phyloP scores from a whole-genome alignment of 2,888 invertebrate genomes.

The Melitaea athalia region DNA sequence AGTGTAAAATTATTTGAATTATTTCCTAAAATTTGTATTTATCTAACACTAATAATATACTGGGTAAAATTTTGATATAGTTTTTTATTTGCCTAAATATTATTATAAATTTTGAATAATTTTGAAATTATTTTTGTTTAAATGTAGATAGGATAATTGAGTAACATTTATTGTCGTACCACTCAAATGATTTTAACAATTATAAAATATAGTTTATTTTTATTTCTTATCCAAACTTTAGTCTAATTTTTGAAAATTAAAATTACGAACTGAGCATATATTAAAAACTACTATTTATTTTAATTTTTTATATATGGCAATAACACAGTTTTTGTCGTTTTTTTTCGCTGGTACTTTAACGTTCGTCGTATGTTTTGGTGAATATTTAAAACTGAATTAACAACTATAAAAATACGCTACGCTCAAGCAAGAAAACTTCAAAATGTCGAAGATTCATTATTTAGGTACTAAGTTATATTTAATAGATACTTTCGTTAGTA shows the following conservation, averaged over 20 bases:
- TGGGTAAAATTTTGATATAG: conserved; percentile 29
- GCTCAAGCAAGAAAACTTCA: conserved; percentile 2
- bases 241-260: not conserved
- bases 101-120: conserved; percentile 32
- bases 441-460: conserved; percentile 3
- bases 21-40: conserved; percentile 42
- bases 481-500: not conserved
- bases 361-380: not conserved
- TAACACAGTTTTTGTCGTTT: not conserved
- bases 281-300: not conserved
- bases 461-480: not conserved
- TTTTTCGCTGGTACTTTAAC: not conserved
- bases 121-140: conserved; percentile 14
- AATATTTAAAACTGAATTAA: too few relatives aligned
- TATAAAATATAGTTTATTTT: not conserved
- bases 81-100: conserved; percentile 30
- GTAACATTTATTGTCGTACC: conserved; percentile 34
- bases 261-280: not conserved
- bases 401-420: not conserved
- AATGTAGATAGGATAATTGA: conserved; percentile 16
- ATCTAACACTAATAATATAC: conserved; percentile 23
- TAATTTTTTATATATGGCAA: not conserved
- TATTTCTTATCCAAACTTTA: not conserved
- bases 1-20: conserved; percentile 65
- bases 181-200: conserved; percentile 13